A percentile compares a stretch with the other conserved stretches of the same genome.
Conservation (phyloP, 2,888 invertebrate genomes). For the Phrixothrix hirtus region DNA sequence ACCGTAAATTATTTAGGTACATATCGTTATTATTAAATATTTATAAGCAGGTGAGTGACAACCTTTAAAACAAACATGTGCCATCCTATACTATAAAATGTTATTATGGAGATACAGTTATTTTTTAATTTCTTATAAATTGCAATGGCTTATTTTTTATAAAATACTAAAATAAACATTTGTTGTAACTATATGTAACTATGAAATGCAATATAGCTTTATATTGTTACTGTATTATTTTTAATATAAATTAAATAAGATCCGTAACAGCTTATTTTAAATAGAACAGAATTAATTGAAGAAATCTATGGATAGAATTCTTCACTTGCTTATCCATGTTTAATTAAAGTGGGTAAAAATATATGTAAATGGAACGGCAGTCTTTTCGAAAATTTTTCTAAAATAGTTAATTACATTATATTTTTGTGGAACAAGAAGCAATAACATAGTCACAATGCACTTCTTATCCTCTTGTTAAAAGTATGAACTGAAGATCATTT, state of each 20-base stretch:
- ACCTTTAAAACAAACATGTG: constrained; percentile 4
- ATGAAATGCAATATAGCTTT: constrained; percentile 14
- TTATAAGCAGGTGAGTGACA: constrained; percentile 10
- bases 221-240: constrained; percentile 6
- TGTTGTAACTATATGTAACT: constrained; percentile 12
- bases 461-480: no score
- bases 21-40: constrained; percentile 22
- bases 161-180: constrained; percentile 11
- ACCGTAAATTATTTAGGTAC: constrained; percentile 15
- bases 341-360: no score
- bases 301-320: no score
- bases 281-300: no score
- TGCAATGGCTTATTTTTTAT: constrained; percentile 29
- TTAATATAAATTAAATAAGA: not conserved
- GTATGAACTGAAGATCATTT: no score
- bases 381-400: no score
- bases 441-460: no score
- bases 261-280: not conserved
- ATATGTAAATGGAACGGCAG: no score
- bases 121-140: constrained; percentile 28
- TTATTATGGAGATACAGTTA: constrained; percentile 16
- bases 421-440: no score
- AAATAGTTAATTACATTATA: no score
- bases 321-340: no score
- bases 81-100: constrained; percentile 6